These are phyloP conservation scores for Argentina silus DNA, from an alignment of 2,797 vertebrate species.

Conservation along the genomic window DNA sequence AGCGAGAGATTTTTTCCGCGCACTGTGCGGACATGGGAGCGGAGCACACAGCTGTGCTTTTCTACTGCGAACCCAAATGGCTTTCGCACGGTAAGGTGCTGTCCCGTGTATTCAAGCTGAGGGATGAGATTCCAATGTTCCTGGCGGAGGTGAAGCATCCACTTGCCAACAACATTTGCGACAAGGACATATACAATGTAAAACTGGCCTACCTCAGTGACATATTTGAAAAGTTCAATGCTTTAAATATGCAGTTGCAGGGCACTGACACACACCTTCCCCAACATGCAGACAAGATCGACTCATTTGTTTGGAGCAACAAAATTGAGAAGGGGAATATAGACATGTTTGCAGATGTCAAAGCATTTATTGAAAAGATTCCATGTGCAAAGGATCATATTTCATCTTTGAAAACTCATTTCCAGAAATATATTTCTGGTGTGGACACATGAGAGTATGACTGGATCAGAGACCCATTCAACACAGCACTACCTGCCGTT, in stretches of 20 bases:
- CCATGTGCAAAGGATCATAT: conserved; percentile 15
- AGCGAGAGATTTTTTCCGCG: not conserved
- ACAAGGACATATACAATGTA: conserved; percentile 8
- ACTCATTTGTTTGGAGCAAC: not conserved
- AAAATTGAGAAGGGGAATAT: conserved; percentile 18
- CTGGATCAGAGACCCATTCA: conserved; percentile 25
- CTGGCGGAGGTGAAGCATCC: not conserved
- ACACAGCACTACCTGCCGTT: conserved; percentile 30
- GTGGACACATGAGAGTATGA: conserved; percentile 1
- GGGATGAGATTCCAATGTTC: conserved; percentile 28
- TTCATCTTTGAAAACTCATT: conserved; percentile 25
- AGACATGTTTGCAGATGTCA: conserved; percentile 24
- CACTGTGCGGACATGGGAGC: conserved; percentile 19
- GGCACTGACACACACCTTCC: conserved; percentile 34
- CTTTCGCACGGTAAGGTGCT: conserved; percentile 23
- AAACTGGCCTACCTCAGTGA: conserved; percentile 29
- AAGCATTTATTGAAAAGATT: conserved; percentile 25
- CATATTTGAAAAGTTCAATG: conserved; percentile 38
- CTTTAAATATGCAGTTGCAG: conserved; percentile 33
- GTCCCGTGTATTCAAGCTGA: conserved; percentile 12
- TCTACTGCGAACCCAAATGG: conserved; percentile 19
- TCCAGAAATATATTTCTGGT: conserved; percentile 21
- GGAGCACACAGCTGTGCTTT: conserved; percentile 22
- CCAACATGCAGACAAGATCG: conserved; percentile 6
- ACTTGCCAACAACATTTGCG: conserved; percentile 5